A percentile compares a stretch with the other conserved stretches of the same genome.
These are phyloP conservation scores for Ericerus pela DNA, from an alignment of 1,140 invertebrate genomes.

Conservation along the genomic window DNA sequence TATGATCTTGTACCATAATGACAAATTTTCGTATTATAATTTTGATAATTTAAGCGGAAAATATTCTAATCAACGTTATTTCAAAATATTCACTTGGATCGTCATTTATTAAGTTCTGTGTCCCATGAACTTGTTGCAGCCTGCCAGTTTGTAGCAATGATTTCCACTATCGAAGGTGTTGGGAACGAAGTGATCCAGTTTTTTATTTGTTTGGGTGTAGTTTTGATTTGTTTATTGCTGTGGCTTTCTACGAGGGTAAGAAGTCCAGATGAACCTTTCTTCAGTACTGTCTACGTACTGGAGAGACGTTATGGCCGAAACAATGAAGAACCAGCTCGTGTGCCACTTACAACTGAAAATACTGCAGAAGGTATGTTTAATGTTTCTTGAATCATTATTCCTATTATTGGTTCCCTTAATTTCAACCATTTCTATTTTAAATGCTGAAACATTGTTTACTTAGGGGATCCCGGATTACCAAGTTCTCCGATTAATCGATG, in stretches of 20 bases:
- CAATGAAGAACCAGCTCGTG: slow-evolving; percentile 1
- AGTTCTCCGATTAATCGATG: no score
- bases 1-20: no score
- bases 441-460: background rate
- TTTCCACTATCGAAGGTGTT: slow-evolving; percentile 58
- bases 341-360: background rate
- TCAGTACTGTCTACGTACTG: slow-evolving; percentile 15
- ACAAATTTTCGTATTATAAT: no score
- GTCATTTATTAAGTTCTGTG: no score
- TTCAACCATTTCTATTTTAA: background rate
- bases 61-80: no score
- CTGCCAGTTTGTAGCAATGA: no score
- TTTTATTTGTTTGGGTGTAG: slow-evolving; percentile 42
- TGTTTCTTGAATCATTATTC: background rate
- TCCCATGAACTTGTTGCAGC: no score
- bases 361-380: slow-evolving; percentile 4
- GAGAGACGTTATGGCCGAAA: slow-evolving; percentile 16
- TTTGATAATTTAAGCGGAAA: no score
- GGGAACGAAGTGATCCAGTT: slow-evolving; percentile 69
- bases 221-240: slow-evolving; percentile 28
- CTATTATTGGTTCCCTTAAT: background rate
- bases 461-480: no score
- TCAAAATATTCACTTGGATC: no score
- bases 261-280: slow-evolving; percentile 15
- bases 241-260: slow-evolving; percentile 16